Conservation (phyloP, 2,797 vertebrate species). For the Streptopelia turtur region DNA sequence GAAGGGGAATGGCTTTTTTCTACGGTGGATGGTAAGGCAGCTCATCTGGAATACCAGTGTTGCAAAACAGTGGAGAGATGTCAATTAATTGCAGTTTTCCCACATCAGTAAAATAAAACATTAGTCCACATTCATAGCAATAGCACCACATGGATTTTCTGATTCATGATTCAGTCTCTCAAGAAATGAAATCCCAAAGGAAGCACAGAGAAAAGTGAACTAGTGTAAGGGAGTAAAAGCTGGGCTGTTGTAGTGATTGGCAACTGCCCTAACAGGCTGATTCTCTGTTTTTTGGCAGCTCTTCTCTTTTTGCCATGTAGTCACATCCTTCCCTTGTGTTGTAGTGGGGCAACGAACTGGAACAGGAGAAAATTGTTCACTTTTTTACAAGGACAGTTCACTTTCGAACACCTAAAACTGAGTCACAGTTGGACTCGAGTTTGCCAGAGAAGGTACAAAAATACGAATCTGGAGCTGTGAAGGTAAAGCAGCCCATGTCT, state of each 20-base stretch:
- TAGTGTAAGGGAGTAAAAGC: neutral
- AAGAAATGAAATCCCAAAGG: neutral
- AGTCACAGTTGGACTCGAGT: neutral
- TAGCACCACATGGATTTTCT: neutral
- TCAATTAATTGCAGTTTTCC: neutral
- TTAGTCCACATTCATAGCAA: neutral
- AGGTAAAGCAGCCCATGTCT: neutral
- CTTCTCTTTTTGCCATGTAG: neutral
- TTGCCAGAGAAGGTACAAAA: neutral
- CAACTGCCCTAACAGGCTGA: neutral
- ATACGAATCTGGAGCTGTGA: neutral
- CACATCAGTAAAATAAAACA: neutral
- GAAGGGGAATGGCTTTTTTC: neutral
- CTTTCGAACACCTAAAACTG: neutral
- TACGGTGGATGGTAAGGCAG: neutral
- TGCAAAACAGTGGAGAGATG: neutral
- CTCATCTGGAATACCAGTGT: neutral
- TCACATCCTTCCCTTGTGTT: neutral
- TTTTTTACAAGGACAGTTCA: neutral
- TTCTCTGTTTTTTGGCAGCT: neutral
- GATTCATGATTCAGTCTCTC: neutral
- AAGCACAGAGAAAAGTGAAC: neutral
- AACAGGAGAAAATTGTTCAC: neutral
- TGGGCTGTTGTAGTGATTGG: neutral
- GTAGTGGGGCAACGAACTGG: neutral